Percentiles rank a stretch among this genome's conserved stretches.
Evolutionary conservation across 2,888 invertebrate genomes (phyloP).

Genomic region (Drosophila niveifrons): DNA sequence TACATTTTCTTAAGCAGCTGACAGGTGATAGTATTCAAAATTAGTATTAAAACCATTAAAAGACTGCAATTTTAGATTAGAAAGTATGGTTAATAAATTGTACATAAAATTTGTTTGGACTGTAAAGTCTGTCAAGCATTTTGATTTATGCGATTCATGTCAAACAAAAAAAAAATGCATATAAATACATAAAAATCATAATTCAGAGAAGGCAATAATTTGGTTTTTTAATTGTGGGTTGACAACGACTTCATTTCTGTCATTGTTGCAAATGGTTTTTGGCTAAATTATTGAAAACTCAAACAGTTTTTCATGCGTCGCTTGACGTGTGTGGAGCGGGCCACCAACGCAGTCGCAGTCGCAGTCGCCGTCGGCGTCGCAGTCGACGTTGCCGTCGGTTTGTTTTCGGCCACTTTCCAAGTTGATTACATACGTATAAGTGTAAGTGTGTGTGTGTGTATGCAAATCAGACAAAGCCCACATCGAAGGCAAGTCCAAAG

Average conservation of each 20-base stretch:
- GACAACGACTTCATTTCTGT: constrained; percentile 39
- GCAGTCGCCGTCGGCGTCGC: neutral
- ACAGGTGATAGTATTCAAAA: too few relatives aligned
- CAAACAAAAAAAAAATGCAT: neutral
- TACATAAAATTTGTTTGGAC: neutral
- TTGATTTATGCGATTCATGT: neutral
- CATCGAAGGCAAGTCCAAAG: constrained; percentile 33
- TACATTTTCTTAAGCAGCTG: too few relatives aligned
- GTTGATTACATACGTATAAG: constrained; percentile 11
- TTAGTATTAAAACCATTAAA: too few relatives aligned
- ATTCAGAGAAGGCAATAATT: neutral
- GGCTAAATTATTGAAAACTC: constrained; percentile 54
- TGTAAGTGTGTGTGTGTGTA: constrained; percentile 9
- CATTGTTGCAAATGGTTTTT: constrained; percentile 66
- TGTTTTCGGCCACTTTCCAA: constrained; percentile 51
- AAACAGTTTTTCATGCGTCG: constrained; percentile 48
- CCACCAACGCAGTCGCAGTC: constrained; percentile 47
- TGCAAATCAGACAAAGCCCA: constrained; percentile 66
- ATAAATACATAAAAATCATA: neutral
- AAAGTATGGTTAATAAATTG: neutral
- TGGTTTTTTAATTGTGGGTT: constrained; percentile 3
- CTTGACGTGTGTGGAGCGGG: constrained; percentile 25
- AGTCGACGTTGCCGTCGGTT: constrained; percentile 17
- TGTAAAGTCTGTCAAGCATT: neutral
- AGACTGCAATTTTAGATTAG: too few relatives aligned